These are phyloP conservation scores for Ochropacha duplaris DNA, from an alignment of 2,888 invertebrate species.

Conservation along the genomic window DNA sequence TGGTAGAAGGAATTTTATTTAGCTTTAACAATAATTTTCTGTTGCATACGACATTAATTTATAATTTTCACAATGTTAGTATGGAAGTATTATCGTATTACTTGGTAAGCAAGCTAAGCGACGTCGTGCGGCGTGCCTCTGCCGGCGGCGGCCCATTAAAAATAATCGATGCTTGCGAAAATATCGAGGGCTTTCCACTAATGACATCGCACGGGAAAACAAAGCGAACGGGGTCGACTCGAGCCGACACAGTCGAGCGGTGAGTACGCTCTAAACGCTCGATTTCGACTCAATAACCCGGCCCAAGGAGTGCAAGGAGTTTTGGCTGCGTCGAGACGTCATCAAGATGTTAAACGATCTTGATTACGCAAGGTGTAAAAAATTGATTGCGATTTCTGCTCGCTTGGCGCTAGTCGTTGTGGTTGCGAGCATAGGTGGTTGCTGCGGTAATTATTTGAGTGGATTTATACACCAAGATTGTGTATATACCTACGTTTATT, in stretches of 20 bases:
- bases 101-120: slow-evolving; percentile 18
- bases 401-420: not conserved
- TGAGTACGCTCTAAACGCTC: slow-evolving; percentile 20
- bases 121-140: slow-evolving; percentile 51
- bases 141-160: slow-evolving; percentile 75
- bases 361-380: not conserved
- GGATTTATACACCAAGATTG: too few species aligned
- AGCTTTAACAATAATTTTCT: not conserved
- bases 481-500: too few species aligned
- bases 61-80: slow-evolving; percentile 23
- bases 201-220: slow-evolving; percentile 78
- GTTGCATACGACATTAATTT: slow-evolving; percentile 7
- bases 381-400: not conserved
- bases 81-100: slow-evolving; percentile 31
- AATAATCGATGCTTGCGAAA: slow-evolving; percentile 79
- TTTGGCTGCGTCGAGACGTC: slow-evolving; percentile 4
- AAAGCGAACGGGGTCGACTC: slow-evolving; percentile 58
- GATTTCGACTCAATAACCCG: slow-evolving; percentile 11
- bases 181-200: slow-evolving; percentile 80
- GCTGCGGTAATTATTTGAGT: not conserved
- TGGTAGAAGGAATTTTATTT: too few species aligned
- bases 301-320: slow-evolving; percentile 6
- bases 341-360: not conserved
- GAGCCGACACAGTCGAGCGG: slow-evolving; percentile 15
- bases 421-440: not conserved